These are phyloP conservation scores for Boulengeromyrus knoepffleri DNA, from an alignment of 2,113 vertebrate species.

Conservation along the genomic window DNA sequence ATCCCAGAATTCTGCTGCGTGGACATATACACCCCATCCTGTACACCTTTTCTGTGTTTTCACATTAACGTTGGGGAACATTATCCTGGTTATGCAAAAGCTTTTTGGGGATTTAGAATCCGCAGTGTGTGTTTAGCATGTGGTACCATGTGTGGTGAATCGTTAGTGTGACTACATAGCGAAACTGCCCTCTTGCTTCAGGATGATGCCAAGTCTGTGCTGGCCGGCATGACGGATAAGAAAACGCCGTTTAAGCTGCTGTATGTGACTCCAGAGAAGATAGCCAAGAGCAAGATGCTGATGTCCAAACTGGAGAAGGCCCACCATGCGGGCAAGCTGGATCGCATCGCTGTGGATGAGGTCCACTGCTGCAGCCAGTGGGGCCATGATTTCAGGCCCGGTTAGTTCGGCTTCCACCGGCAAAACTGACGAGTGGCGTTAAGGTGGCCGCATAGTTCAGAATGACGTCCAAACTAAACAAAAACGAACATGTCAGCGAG, in stretches of 20 bases:
- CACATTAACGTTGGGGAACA: not conserved
- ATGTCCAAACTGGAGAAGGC: slow-evolving; percentile 96
- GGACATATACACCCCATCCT: not conserved
- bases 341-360: slow-evolving; percentile 84
- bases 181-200: slow-evolving; percentile 33
- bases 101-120: not conserved
- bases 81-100: not conserved
- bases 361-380: slow-evolving; percentile 98
- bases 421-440: not conserved
- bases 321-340: slow-evolving; percentile 68
- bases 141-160: not conserved
- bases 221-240: slow-evolving; percentile 70
- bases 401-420: slow-evolving; percentile 45
- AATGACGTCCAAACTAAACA: not conserved
- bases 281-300: slow-evolving; percentile 94
- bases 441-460: not conserved
- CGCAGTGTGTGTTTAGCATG: not conserved
- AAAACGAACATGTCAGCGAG: not conserved
- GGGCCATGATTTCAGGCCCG: slow-evolving; percentile 96
- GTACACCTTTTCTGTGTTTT: not conserved
- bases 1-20: not conserved
- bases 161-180: not conserved
- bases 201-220: slow-evolving; percentile 82
- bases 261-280: slow-evolving; percentile 95
- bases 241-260: slow-evolving; percentile 73